These are phyloP conservation scores for Hylyphantes graminicola DNA, from an alignment of 1,140 invertebrate genomes.

Conservation along the genomic window DNA sequence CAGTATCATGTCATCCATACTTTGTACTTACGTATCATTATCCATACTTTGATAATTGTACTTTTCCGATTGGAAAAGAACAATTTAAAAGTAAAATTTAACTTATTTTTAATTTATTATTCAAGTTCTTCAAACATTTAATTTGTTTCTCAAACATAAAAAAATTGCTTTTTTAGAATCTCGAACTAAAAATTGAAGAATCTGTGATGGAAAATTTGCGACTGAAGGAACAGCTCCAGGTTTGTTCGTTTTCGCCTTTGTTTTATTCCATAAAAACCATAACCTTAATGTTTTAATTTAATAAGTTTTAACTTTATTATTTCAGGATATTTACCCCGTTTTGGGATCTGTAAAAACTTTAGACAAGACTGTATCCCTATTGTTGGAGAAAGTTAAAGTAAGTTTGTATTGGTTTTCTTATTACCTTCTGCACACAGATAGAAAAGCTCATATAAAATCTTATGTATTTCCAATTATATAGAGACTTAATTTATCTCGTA, in stretches of 20 bases:
- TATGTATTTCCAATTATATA: background rate
- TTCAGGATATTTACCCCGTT: conserved; percentile 47
- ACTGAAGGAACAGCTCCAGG: conserved; percentile 38
- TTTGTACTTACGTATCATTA: no score
- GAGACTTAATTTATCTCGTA: no score
- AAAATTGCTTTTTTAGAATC: conserved; percentile 23
- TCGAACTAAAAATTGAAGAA: conserved; percentile 33
- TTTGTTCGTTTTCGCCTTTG: background rate
- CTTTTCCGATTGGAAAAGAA: no score
- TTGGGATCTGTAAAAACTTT: conserved; percentile 37
- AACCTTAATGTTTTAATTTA: background rate
- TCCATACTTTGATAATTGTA: no score
- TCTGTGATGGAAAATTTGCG: conserved; percentile 20
- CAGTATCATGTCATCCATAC: no score
- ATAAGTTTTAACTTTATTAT: background rate
- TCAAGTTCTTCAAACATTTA: no score
- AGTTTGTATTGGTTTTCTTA: background rate
- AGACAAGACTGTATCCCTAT: conserved; percentile 10
- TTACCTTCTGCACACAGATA: background rate
- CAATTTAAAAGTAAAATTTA: no score
- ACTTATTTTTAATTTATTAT: background rate
- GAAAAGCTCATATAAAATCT: background rate
- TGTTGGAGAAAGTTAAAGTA: conserved; percentile 52
- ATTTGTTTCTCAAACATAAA: background rate
- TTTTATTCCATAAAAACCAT: background rate